Percentiles rank a stretch among this genome's conserved stretches.
Conservation (phyloP, 64 coral and sea anemone species). For the Dendronephthya gigantea region DNA sequence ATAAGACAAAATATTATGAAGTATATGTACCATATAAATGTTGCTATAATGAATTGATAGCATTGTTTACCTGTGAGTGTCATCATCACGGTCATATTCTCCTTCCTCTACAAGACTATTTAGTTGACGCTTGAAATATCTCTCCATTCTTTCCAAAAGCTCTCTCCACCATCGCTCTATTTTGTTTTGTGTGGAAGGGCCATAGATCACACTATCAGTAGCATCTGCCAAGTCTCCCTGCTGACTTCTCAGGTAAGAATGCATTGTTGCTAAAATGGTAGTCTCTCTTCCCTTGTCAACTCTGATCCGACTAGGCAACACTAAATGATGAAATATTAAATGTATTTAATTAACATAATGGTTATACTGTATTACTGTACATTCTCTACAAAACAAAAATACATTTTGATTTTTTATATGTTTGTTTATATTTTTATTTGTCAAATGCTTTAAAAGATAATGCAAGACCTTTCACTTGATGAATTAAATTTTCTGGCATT, state of each 20-base stretch:
- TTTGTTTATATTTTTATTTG: too few relatives aligned
- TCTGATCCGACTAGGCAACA: neutral
- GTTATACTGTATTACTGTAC: neutral
- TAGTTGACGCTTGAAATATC: neutral
- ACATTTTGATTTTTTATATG: too few relatives aligned
- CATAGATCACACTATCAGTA: neutral
- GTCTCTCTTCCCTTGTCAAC: neutral
- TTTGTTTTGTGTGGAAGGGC: slow-evolving; percentile 11
- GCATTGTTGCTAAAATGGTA: neutral
- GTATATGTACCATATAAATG: neutral
- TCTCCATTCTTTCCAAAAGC: neutral
- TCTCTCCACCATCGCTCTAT: slow-evolving; percentile 1
- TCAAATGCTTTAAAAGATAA: too few relatives aligned
- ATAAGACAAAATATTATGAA: neutral
- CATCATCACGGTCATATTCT: slow-evolving; percentile 10
- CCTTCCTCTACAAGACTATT: neutral
- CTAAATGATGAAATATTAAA: neutral
- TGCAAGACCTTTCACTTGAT: too few relatives aligned
- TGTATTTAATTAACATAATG: too few relatives aligned
- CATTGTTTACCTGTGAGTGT: neutral
- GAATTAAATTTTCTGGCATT: too few relatives aligned
- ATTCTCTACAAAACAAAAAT: neutral
- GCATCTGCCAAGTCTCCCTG: neutral
- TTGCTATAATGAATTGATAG: neutral
- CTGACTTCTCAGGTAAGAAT: neutral